Conservation (phyloP, 2,888 invertebrate genomes). For the Beris morrisii region DNA sequence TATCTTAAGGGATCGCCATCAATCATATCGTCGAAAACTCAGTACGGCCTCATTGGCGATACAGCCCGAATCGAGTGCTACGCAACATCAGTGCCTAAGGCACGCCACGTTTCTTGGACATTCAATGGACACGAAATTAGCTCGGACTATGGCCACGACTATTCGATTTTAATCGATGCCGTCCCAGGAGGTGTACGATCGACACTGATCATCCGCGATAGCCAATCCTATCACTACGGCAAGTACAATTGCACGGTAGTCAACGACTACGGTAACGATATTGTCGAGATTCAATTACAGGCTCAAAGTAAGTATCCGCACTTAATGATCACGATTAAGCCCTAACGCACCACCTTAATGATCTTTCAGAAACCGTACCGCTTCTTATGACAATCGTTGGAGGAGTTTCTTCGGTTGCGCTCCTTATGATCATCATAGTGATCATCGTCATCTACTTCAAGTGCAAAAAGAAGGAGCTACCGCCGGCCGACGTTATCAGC, state of each 20-base stretch:
- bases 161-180: slow-evolving; percentile 73
- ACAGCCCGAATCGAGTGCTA: slow-evolving; percentile 85
- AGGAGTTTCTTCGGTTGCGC: slow-evolving; percentile 75
- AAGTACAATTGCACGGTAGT: slow-evolving; percentile 91
- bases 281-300: slow-evolving; percentile 78
- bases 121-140: slow-evolving; percentile 83
- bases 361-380: slow-evolving; percentile 72
- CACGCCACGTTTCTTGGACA: slow-evolving; percentile 84
- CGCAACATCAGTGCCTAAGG: slow-evolving; percentile 85
- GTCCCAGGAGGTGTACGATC: slow-evolving; percentile 81
- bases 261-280: slow-evolving; percentile 86
- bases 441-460: slow-evolving; percentile 80
- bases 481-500: slow-evolving; percentile 56
- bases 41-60: slow-evolving; percentile 81
- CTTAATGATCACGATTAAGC: neutral
- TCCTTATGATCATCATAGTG: slow-evolving; percentile 79
- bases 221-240: slow-evolving; percentile 85
- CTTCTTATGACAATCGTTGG: slow-evolving; percentile 81
- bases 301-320: slow-evolving; percentile 79
- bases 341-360: neutral
- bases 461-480: slow-evolving; percentile 53
- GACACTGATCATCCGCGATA: slow-evolving; percentile 84
- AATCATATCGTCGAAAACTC: slow-evolving; percentile 77
- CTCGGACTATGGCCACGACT: slow-evolving; percentile 69
- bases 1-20: slow-evolving; percentile 80